phyloP scores from a whole-genome alignment of 2,797 vertebrate genomes.

The Rhinophrynus dorsalis region DNA sequence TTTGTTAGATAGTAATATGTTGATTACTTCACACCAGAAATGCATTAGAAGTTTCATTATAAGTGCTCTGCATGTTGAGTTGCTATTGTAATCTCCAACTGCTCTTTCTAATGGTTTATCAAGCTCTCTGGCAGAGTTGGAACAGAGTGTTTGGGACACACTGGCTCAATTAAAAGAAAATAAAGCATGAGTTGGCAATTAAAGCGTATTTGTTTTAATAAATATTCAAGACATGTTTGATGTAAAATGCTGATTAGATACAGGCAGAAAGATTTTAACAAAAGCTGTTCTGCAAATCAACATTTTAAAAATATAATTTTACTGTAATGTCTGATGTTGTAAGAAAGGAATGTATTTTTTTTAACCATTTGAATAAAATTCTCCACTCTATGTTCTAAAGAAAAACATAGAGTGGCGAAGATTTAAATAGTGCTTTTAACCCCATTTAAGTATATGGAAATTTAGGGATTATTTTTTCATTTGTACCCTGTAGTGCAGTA shows the following conservation, averaged over 20 bases:
- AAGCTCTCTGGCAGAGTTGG: slow-evolving; percentile 25
- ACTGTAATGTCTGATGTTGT: too few relatives aligned
- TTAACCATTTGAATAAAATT: too few relatives aligned
- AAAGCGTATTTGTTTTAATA: slow-evolving; percentile 38
- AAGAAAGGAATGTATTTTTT: too few relatives aligned
- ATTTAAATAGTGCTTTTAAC: too few relatives aligned
- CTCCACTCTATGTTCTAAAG: too few relatives aligned
- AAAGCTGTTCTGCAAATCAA: slow-evolving; percentile 1
- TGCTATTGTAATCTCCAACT: slow-evolving; percentile 26
- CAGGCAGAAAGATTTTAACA: slow-evolving; percentile 1
- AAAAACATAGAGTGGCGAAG: too few relatives aligned
- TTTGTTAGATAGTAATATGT: slow-evolving; percentile 37
- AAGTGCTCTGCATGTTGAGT: slow-evolving; percentile 28
- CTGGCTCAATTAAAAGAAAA: slow-evolving; percentile 33
- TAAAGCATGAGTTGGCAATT: slow-evolving; percentile 37
- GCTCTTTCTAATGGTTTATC: slow-evolving; percentile 39
- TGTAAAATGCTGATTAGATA: slow-evolving; percentile 3
- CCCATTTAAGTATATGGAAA: too few relatives aligned
- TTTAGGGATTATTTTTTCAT: too few relatives aligned
- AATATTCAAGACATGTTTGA: slow-evolving; percentile 20
- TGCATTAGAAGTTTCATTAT: slow-evolving; percentile 43
- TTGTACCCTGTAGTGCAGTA: too few relatives aligned
- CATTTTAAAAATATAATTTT: slow-evolving; percentile 6
- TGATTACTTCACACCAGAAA: slow-evolving; percentile 27
- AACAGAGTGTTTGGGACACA: slow-evolving; percentile 31